Evolutionary conservation across 1,140 invertebrate species (phyloP).

Genomic region (Drosophila nigrodunni): DNA sequence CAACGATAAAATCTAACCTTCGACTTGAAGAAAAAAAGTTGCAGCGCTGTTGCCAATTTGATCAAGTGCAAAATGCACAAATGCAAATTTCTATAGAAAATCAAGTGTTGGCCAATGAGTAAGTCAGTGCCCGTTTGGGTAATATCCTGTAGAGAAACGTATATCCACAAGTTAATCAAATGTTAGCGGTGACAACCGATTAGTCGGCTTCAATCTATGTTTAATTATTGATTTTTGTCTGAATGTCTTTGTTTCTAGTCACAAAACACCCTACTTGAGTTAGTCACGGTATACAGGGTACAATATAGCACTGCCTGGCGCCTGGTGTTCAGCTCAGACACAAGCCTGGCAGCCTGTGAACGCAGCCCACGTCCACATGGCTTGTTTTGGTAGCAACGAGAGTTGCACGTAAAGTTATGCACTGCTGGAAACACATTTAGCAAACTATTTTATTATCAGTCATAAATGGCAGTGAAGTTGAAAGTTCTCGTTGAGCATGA

Average conservation of each 20-base stretch:
- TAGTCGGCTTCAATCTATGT: not conserved
- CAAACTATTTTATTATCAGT: not conserved
- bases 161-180: not conserved
- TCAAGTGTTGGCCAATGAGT: not conserved
- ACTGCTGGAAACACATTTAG: constrained; percentile 2
- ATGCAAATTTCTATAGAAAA: constrained; percentile 23
- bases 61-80: constrained; percentile 66
- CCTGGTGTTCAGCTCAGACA: constrained; percentile 15
- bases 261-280: not conserved
- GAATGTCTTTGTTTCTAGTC: not conserved
- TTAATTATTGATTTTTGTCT: no score
- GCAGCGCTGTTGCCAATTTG: constrained; percentile 59
- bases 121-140: not conserved
- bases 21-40: constrained; percentile 73
- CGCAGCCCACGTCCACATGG: not conserved
- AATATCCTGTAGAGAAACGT: constrained; percentile 1
- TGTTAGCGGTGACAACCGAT: not conserved
- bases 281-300: constrained; percentile 1
- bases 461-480: constrained; percentile 11
- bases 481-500: constrained; percentile 1
- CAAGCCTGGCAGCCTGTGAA: constrained; percentile 10
- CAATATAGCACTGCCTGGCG: constrained; percentile 19
- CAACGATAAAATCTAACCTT: constrained; percentile 76
- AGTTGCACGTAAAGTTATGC: constrained; percentile 35
- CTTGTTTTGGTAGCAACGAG: constrained; percentile 17